phyloP scores from a whole-genome alignment of 2,113 vertebrate genomes.

The Polypterus senegalus region DNA sequence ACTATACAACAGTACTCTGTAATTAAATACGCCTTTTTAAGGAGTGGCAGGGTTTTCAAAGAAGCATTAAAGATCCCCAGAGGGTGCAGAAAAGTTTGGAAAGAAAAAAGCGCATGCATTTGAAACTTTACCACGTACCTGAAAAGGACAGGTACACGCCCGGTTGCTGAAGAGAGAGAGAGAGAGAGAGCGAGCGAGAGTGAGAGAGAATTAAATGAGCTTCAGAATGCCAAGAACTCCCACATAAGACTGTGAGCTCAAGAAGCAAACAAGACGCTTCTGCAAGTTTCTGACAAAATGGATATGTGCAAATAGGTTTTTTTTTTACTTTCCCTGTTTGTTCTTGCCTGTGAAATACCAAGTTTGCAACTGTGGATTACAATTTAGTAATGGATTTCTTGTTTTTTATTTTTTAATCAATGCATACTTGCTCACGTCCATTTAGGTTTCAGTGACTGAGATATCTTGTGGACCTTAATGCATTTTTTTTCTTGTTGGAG shows the following conservation, averaged over 20 bases:
- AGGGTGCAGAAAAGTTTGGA: slow-evolving; percentile 32
- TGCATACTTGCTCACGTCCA: too few relatives aligned
- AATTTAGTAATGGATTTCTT: too few relatives aligned
- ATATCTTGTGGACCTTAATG: too few relatives aligned
- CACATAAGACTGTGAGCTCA: not conserved
- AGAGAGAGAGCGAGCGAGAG: not conserved
- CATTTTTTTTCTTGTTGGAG: too few relatives aligned
- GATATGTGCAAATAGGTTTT: too few relatives aligned
- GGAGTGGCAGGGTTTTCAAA: slow-evolving; percentile 19
- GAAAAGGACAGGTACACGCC: slow-evolving; percentile 22
- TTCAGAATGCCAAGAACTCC: not conserved
- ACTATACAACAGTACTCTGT: not conserved
- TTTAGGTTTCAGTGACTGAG: too few relatives aligned
- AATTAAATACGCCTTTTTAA: slow-evolving; percentile 4
- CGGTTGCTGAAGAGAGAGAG: not conserved
- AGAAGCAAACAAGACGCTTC: not conserved
- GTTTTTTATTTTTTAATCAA: too few relatives aligned
- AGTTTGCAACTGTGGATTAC: too few relatives aligned
- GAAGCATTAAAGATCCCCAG: slow-evolving; percentile 19
- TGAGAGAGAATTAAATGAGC: not conserved
- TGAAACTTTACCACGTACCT: slow-evolving; percentile 27
- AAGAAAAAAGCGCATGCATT: slow-evolving; percentile 13
- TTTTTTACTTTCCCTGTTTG: too few relatives aligned
- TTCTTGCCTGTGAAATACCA: too few relatives aligned
- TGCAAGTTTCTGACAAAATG: too few relatives aligned